Base-by-base conservation (phyloP, 2,888 invertebrate species). In the Tromatobia lineatoria region DNA sequence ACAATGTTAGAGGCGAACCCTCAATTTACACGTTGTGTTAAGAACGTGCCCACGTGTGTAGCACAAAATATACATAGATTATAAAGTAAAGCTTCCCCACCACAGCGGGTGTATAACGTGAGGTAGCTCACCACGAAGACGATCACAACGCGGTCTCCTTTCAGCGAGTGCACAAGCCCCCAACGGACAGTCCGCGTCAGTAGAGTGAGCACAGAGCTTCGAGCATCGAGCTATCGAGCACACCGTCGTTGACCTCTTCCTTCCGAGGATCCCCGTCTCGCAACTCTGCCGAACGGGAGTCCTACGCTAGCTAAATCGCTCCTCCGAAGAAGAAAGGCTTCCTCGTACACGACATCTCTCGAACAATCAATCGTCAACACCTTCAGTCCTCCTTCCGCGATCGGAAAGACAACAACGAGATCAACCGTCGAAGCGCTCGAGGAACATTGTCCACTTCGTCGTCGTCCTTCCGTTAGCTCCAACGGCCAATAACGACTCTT, bases 181-280 rank as follows among this genome's bases (percentile, higher is more conserved):
- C 61, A 11, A 29, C 50, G 59, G 29, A 59, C 59, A 73, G 10
- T 45, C 29, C 47, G n/a, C n/a, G 8, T 6, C 34, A 29, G 73
- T 59, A 25, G 73, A 15, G 20, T 11, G 59, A 15, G 75, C 61
- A 61, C 69, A 82, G 80, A 79, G 71, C 79, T 59, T 81, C 54
- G 29, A 29, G 29, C 81, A 82, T 20, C 85, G 82, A 69, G 71
- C 52, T 82, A 78, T 77, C 78, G 86, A 85, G 80, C 88, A 89
- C 83, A 89, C 83, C 88, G 88, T 85, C 89, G 85, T 88, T 87
- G 89, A 86, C 87, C 87, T 87, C 88, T 87, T 87, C 88, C 82
- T 85, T 80, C 87, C 79, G 85, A 89, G 87, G 89, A 89, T 85
- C 88, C 76, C 75, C 80, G 47, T 61, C 47, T 61, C 61, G 47